Conservation (phyloP, 2,888 invertebrate genomes). For the Drosophila melanosoma region DNA sequence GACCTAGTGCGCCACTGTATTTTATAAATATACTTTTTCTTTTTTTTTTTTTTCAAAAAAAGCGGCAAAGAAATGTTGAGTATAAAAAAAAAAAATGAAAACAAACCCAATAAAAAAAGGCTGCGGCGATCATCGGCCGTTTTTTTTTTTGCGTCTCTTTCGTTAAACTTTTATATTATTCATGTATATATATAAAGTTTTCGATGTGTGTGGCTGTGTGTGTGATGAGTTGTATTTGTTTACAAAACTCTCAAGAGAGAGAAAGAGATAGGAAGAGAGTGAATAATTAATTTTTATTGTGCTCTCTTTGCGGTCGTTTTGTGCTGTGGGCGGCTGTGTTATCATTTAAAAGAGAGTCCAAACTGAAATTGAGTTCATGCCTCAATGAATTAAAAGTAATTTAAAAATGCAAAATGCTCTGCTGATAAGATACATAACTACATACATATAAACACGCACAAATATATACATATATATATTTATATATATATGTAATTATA, state of each 20-base stretch:
- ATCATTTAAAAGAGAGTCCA: constrained; percentile 47
- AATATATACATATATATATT: background rate
- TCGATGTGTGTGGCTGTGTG: constrained; percentile 5
- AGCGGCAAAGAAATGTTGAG: constrained; percentile 40
- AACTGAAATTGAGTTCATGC: constrained; percentile 10
- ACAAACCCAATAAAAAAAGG: constrained; percentile 36
- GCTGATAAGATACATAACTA: constrained; percentile 14
- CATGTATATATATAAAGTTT: background rate
- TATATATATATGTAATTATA: background rate
- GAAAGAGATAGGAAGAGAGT: background rate
- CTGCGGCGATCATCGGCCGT: constrained; percentile 53
- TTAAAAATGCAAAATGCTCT: constrained; percentile 18
- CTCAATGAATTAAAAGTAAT: constrained; percentile 15
- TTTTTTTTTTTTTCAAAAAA: constrained; percentile 7
- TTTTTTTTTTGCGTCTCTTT: constrained; percentile 45
- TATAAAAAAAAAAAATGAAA: constrained; percentile 27
- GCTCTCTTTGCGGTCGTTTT: constrained; percentile 5
- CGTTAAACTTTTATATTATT: constrained; percentile 29
- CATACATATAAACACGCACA: background rate
- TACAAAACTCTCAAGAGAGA: constrained; percentile 37
- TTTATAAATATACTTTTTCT: background rate
- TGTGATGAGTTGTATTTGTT: constrained; percentile 27
- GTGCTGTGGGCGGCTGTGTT: constrained; percentile 14
- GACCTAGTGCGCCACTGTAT: constrained; percentile 48
- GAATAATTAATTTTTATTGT: background rate